phyloP scores from a whole-genome alignment of 2,113 vertebrate species.

The Mandrillus leucophaeus region DNA sequence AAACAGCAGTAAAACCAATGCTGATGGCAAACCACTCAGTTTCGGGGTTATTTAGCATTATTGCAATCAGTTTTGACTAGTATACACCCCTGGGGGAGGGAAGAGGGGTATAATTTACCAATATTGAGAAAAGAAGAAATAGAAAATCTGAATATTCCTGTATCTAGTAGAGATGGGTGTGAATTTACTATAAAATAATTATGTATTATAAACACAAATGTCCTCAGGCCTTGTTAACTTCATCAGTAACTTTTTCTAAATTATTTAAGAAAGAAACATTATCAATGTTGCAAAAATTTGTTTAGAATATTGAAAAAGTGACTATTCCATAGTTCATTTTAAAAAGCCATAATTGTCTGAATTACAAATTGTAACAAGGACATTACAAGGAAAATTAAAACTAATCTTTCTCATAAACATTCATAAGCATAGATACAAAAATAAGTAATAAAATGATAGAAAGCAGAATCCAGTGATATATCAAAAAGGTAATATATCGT shows the following conservation, averaged over 20 bases:
- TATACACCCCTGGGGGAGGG: too few relatives aligned
- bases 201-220: not conserved
- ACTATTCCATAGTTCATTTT: not conserved
- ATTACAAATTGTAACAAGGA: not conserved
- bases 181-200: conserved; percentile 2
- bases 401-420: not conserved
- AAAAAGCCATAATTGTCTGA: not conserved
- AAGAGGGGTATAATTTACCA: not conserved
- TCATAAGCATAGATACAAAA: not conserved
- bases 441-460: not conserved
- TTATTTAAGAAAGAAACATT: not conserved
- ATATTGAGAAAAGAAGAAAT: not conserved
- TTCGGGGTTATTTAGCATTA: not conserved
- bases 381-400: not conserved
- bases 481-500: not conserved
- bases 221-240: not conserved
- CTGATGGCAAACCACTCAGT: not conserved
- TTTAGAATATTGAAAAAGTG: not conserved
- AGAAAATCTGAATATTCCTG: not conserved
- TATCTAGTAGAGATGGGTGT: not conserved
- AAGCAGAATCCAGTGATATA: not conserved
- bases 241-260: not conserved
- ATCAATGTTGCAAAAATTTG: not conserved
- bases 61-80: not conserved
- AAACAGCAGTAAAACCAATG: not conserved